Evolutionary conservation across 92 coral and sea anemone species (phyloP).

Genomic region (Zoanthus sociatus): DNA sequence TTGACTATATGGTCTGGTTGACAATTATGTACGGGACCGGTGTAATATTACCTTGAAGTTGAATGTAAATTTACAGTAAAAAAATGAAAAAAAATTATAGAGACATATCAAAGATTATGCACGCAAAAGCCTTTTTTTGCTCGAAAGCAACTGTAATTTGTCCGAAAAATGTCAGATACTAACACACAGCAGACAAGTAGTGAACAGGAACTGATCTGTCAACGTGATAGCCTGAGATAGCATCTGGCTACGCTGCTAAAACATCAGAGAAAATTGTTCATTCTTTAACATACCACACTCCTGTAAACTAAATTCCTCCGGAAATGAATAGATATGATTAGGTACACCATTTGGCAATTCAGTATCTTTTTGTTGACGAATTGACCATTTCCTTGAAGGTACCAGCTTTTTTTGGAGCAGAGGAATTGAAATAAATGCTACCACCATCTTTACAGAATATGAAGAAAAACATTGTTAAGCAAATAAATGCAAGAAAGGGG

Average conservation of each 20-base stretch:
- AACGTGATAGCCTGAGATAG: background rate
- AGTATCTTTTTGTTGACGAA: slow-evolving; percentile 30
- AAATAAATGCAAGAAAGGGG: slow-evolving; percentile 9
- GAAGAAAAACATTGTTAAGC: slow-evolving; percentile 7
- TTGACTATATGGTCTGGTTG: too few relatives aligned
- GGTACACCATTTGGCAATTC: slow-evolving; percentile 35
- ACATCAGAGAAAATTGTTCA: slow-evolving; percentile 1
- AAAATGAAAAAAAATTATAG: too few relatives aligned
- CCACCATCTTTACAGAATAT: slow-evolving; percentile 19
- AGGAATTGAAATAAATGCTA: slow-evolving; percentile 24
- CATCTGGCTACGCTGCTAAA: background rate
- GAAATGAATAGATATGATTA: slow-evolving; percentile 28
- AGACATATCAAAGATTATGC: too few relatives aligned
- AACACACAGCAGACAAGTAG: too few relatives aligned
- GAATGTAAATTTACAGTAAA: too few relatives aligned
- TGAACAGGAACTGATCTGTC: slow-evolving; percentile 1
- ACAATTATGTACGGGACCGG: too few relatives aligned
- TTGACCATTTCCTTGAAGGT: slow-evolving; percentile 14
- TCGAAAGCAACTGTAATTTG: too few relatives aligned
- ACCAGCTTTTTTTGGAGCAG: slow-evolving; percentile 28
- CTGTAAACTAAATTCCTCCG: slow-evolving; percentile 16
- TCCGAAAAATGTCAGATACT: too few relatives aligned
- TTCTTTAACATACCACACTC: slow-evolving; percentile 26
- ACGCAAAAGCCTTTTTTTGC: too few relatives aligned
- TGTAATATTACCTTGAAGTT: too few relatives aligned